Percentiles rank a stretch among this genome's conserved stretches.
phyloP scores from a whole-genome alignment of 2,888 invertebrate genomes.

The Cryptops parisi region DNA sequence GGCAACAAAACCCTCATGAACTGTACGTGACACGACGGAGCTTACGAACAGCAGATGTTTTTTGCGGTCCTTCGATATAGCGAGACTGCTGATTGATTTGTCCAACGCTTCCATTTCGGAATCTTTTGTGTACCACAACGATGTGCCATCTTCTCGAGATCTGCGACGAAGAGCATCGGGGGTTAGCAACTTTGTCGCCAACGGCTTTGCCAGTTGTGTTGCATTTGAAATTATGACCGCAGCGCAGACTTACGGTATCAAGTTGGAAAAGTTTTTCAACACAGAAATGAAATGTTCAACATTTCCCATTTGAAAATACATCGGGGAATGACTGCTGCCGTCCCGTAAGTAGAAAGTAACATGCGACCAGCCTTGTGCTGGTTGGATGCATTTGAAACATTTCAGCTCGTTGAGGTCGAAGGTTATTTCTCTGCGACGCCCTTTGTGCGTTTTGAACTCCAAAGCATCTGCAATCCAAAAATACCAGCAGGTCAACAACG shows the following conservation, averaged over 20 bases:
- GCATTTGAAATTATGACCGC: no score
- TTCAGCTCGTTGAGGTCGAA: conserved; percentile 48
- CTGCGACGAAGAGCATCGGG: no score
- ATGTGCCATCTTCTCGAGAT: conserved; percentile 57
- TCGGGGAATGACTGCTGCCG: conserved; percentile 56
- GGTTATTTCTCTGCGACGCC: conserved; percentile 30
- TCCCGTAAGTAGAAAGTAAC: conserved; percentile 52
- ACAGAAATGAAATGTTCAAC: conserved; percentile 53
- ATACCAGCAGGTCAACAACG: not conserved
- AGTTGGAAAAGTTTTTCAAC: conserved; percentile 38
- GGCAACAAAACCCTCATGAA: no score
- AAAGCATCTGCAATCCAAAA: not conserved
- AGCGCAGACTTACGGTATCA: conserved; percentile 46
- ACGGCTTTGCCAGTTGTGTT: no score
- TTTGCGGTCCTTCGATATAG: conserved; percentile 52
- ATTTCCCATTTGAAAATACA: conserved; percentile 77
- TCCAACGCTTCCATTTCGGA: conserved; percentile 50
- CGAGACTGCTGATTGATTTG: conserved; percentile 72
- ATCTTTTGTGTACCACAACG: conserved; percentile 50
- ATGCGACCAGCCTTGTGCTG: conserved; percentile 27
- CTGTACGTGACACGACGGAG: no score
- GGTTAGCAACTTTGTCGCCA: no score
- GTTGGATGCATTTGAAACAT: conserved; percentile 39
- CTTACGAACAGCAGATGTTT: not conserved
- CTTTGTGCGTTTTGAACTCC: conserved; percentile 16